Conservation (phyloP, 2,888 invertebrate genomes). For the Agrotis clavis region DNA sequence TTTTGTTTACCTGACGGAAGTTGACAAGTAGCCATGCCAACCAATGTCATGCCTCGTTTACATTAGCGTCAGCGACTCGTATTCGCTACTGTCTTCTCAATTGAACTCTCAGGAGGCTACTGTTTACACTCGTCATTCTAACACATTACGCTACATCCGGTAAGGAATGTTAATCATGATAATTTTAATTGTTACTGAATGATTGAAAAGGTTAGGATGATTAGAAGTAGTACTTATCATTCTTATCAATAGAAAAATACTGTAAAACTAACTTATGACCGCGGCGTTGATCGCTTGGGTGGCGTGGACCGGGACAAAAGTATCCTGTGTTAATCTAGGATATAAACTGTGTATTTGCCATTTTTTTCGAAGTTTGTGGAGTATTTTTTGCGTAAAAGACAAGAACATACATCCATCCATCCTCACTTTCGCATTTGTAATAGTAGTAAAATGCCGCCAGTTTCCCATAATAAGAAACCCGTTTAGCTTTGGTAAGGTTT, state of each 20-base stretch:
- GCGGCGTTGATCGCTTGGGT: too few relatives aligned
- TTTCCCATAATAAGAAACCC: too few relatives aligned
- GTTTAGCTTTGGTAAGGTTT: background rate
- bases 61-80: conserved; percentile 17
- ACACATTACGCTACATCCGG: conserved; percentile 37
- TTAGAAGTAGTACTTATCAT: background rate
- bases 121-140: conserved; percentile 27
- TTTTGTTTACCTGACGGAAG: conserved; percentile 33
- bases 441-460: too few relatives aligned
- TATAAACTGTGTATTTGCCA: too few relatives aligned
- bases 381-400: too few relatives aligned
- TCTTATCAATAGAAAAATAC: background rate
- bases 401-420: too few relatives aligned
- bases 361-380: too few relatives aligned
- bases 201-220: conserved; percentile 20
- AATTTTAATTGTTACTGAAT: conserved; percentile 17
- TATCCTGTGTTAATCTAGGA: too few relatives aligned
- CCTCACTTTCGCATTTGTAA: too few relatives aligned
- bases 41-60: conserved; percentile 31
- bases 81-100: conserved; percentile 26
- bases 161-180: conserved; percentile 17
- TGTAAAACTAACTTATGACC: background rate
- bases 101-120: conserved; percentile 13
- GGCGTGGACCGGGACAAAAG: too few relatives aligned
- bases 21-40: conserved; percentile 29